These are phyloP conservation scores for Puffinus mauretanicus DNA, from an alignment of 2,113 vertebrate species.

Conservation along the genomic window DNA sequence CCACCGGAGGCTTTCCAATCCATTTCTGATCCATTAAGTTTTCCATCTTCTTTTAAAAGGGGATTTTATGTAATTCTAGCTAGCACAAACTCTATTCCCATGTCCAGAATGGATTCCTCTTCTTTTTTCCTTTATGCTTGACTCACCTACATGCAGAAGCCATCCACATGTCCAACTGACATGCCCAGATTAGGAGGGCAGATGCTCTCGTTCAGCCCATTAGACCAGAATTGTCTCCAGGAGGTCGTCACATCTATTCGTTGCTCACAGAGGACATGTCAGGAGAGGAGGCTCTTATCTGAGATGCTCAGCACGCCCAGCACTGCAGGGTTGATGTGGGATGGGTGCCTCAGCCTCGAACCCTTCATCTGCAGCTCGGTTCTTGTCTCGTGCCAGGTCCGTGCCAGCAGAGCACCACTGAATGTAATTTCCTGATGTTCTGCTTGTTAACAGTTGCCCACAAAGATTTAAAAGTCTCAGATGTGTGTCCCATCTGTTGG, in stretches of 20 bases:
- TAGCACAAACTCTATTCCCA: background rate
- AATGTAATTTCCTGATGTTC: constrained; percentile 5
- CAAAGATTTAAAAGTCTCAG: constrained; percentile 29
- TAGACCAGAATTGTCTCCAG: background rate
- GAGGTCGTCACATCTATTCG: background rate
- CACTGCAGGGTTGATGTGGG: background rate
- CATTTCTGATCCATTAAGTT: background rate
- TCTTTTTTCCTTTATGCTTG: background rate
- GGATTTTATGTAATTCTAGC: background rate
- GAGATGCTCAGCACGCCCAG: background rate
- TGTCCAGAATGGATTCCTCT: background rate
- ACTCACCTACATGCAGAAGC: background rate
- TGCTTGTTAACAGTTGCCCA: constrained; percentile 38
- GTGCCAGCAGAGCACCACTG: background rate
- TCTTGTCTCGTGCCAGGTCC: background rate
- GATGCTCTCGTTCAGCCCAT: rapidly evolving
- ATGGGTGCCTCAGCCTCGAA: background rate
- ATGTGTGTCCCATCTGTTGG: constrained; percentile 40
- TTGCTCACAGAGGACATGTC: background rate
- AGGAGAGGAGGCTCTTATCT: background rate
- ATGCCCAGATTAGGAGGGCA: too few relatives aligned
- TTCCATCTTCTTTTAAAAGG: background rate
- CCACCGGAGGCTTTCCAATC: background rate
- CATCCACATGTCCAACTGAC: background rate
- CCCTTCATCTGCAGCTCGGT: background rate